Evolutionary conservation across 2,113 vertebrate genomes (phyloP), one percentile per base, ranked within the genome.

Genomic region (Percopsis transmontana): DNA sequence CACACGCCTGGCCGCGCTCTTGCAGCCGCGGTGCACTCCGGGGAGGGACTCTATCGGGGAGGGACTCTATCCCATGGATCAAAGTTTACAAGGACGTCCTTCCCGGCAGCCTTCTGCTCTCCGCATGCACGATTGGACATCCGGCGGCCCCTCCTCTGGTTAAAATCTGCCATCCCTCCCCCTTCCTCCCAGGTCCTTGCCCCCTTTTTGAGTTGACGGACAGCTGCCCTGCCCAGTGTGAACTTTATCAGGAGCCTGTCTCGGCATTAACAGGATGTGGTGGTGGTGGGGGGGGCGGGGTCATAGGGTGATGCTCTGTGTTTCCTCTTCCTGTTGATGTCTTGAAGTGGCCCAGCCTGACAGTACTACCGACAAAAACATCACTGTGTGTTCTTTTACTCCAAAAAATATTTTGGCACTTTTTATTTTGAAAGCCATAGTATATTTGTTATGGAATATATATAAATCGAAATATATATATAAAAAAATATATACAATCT

Each of bases 371-470:
- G 87, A 91, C 88, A 86, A 89, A 87, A 92, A 91, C 91, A 92
- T 93, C 92, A 93, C 92, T 93, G 92, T 93, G 92, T 91, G 90
- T 92, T 91, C 87, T 90, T 91, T 89, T 92, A 92, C 89, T 93
- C 88, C 85, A 86, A 85, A 87, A 90, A 86, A 85, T 87, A 86
- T 88, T 91, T 91, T 90, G 91, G 90, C 91, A 92, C 89, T 92
- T 92, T 92, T 93, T 92, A 90, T 91, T 92, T 93, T 92, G 74
- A 89, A 93, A 93, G 92, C 91, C 91, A 92, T 93, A 93, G 86
- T 92, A 91, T 92, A 91, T 92, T 92, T 93, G 88, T 91, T 91
- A 92, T 91, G 83, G 88, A 53, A 39, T 83, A 86, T 84, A 74
- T 82, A 84, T 64, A 65, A 54, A 65, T 65, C 53, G n/a, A 63